Percentiles rank a stretch among this genome's conserved stretches.
These are phyloP conservation scores for Porites divaricata DNA, from an alignment of 92 coral and sea anemone species.

Conservation along the genomic window DNA sequence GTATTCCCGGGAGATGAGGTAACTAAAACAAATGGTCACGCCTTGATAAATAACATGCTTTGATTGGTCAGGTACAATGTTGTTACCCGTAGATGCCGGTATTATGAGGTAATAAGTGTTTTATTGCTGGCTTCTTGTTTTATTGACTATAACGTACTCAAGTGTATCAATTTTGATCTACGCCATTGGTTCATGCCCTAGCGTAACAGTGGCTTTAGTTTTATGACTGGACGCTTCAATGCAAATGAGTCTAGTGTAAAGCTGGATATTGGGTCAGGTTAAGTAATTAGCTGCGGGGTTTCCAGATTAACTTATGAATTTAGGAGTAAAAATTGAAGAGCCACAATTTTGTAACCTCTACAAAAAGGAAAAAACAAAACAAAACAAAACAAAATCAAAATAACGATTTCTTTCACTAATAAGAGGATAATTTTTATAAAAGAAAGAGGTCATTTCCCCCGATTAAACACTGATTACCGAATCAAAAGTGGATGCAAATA, in stretches of 20 bases:
- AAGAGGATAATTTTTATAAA: no score
- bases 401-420: no score
- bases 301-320: no score
- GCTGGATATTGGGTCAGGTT: background rate
- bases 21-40: constrained; percentile 47
- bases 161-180: constrained; percentile 25
- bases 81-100: constrained; percentile 82
- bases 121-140: constrained; percentile 35
- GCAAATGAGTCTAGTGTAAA: background rate
- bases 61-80: constrained; percentile 27
- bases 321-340: no score
- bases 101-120: constrained; percentile 79
- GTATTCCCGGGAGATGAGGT: constrained; percentile 57
- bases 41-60: constrained; percentile 2
- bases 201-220: constrained; percentile 33
- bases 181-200: background rate
- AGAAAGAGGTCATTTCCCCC: no score
- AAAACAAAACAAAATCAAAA: no score
- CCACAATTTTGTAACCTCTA: no score
- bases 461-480: no score
- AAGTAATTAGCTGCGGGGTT: background rate
- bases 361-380: no score
- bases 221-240: constrained; percentile 3
- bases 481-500: no score
- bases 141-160: constrained; percentile 20